Base-by-base conservation (phyloP, 2,888 invertebrate genomes). In the Resseliella maxima region DNA sequence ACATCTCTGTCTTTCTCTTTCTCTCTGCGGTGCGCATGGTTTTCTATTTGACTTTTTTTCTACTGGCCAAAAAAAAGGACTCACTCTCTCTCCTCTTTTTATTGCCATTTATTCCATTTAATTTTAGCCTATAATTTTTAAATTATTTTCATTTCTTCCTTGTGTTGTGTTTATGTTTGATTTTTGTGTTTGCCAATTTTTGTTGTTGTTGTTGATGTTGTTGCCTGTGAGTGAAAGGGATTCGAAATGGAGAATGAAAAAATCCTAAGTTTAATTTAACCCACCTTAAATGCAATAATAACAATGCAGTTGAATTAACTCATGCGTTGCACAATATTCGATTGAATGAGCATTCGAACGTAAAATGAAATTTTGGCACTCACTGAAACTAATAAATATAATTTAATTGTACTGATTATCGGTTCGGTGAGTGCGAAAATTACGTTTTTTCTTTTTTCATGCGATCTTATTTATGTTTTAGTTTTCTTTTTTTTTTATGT, bases 351-450 rank as follows among this genome's bases (percentile, higher is more conserved):
- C 72, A 72, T 72, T 18, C 31, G 72, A 72, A 2, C 12, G n/a
- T 24, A n/a, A 2, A 59, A 3, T 10, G 12, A 50, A 50, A 31
- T 31, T 72, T 24, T 59, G 10, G 10, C 72, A 31, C 72, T 31
- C 72, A 31, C 31, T 3, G n/a, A 36, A 38, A 83, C 83, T 38
- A 38, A 83, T 83, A 83, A 83, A 83, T 83, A 83, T 83, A 24
- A 83, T 83, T 83, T 83, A 38, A 83, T 83, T 83, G 83, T 38
- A n/a, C 24, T 83, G 83, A 83, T 83, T 83, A 83, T 83, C 83
- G 83, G 83, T 83, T 83, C 83, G 83, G 38, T 83, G 83, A 83
- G 83, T 83, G 38, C 38, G 24, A 83, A 83, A 83, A 83, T 83
- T 83, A 83, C 83, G 5, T n/a, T 83, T 83, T 38, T 24, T 38